Evolutionary conservation across 1,140 invertebrate genomes (phyloP), one percentile per base, ranked within the genome.

Genomic region (Diuraphis noxia): DNA sequence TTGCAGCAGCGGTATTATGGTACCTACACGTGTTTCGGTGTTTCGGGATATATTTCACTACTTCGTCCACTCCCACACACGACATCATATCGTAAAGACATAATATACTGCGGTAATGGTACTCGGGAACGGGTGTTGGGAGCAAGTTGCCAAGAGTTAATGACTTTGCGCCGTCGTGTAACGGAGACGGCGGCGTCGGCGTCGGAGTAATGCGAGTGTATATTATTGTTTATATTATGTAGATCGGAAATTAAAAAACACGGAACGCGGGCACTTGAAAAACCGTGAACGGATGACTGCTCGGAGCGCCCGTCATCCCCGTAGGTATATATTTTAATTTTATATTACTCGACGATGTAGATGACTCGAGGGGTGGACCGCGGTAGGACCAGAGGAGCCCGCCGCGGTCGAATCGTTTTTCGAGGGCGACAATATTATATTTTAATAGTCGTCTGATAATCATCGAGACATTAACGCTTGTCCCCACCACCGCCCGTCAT

Each of bases 231-330:
- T 49, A 49, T 17, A 21, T 49, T 72, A 72, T 72, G 56, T n/a
- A n/a, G 30, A 72, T 72, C 56, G 56, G 56, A 72, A 72, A 72
- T 72, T 72, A n/a, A 72, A 72, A 72, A 72, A n/a, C 56, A 72
- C 56, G 56, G 56, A 72, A 9, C 30, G 56, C 56, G 30, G 56
- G 13, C 56, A 72, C 56, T n/a, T 72, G 2, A n/a, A n/a, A 72
- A n/a, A 72, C 56, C 1, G 56, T n/a, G 13, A 63, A n/a, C 30
- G 30, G 30, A 17, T n/a, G 56, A 72, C 30, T n/a, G n/a, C n/a
- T 17, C 25, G 30, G 13, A n/a, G 4, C 56, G 30, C 3, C 52
- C 56, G 56, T 63, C 30, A n/a, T 72, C 56, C 13, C 56, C 30
- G 56, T 17, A 72, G 13, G 13, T 72, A n/a, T 17, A 72, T 72